A percentile compares a stretch with the other conserved stretches of the same genome.
Evolutionary conservation across 2,888 invertebrate genomes (phyloP).

Genomic region (Orgyia antiqua): DNA sequence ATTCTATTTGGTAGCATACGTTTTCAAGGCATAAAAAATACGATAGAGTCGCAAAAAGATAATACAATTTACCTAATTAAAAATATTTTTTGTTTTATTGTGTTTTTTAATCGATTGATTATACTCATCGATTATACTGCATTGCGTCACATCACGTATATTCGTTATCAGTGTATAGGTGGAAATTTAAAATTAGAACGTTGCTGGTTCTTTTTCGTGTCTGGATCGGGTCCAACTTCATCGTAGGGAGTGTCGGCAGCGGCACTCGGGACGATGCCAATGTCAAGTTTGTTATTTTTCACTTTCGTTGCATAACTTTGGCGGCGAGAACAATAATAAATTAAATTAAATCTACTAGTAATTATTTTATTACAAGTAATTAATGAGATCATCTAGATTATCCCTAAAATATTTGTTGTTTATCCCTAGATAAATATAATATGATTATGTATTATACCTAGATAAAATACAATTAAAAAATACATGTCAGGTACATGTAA

Average conservation of each 20-base stretch:
- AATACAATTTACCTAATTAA: no score
- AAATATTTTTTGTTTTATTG: neutral
- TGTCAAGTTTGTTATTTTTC: slow-evolving; percentile 61
- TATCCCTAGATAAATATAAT: no score
- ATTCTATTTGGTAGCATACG: no score
- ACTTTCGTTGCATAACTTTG: slow-evolving; percentile 44
- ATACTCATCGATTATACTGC: slow-evolving; percentile 20
- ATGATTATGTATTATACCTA: no score
- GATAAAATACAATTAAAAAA: neutral
- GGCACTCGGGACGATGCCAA: slow-evolving; percentile 40
- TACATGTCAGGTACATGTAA: no score
- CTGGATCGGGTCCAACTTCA: slow-evolving; percentile 54
- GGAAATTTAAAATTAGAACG: slow-evolving; percentile 49
- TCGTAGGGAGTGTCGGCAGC: slow-evolving; percentile 14
- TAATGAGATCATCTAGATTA: no score
- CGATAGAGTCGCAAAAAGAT: no score
- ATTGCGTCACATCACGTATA: slow-evolving; percentile 15
- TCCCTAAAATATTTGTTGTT: no score
- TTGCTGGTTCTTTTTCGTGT: slow-evolving; percentile 40
- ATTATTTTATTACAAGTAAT: no score
- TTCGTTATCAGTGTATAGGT: slow-evolving; percentile 21
- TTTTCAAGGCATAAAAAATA: no score
- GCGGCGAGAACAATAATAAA: slow-evolving; percentile 1
- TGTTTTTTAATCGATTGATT: slow-evolving; percentile 33
- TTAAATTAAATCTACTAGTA: neutral